A percentile compares a stretch with the other conserved stretches of the same genome.
Evolutionary conservation across 92 coral and sea anemone species (phyloP).

Genomic region (Zoanthus sociatus): DNA sequence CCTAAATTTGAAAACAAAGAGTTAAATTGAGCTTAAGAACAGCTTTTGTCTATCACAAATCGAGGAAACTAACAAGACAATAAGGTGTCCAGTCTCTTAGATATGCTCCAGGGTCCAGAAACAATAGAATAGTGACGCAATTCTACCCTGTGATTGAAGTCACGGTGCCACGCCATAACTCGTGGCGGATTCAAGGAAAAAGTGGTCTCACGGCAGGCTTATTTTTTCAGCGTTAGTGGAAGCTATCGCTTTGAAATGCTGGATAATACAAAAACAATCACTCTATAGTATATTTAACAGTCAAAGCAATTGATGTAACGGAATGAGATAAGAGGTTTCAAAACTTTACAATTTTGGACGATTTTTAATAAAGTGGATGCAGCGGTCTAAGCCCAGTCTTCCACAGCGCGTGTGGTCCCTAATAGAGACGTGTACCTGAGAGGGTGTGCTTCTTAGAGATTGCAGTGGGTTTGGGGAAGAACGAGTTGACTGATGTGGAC

Average conservation of each 20-base stretch:
- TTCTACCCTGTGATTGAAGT: slow-evolving; percentile 14
- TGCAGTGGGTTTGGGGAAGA: slow-evolving; percentile 14
- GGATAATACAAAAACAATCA: neutral
- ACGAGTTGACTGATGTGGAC: neutral
- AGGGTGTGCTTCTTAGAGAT: neutral
- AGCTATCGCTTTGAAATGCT: neutral
- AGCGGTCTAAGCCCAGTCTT: slow-evolving; percentile 11
- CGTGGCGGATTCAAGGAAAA: slow-evolving; percentile 15
- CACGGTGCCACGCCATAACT: neutral
- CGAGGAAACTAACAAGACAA: slow-evolving; percentile 15
- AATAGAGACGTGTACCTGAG: neutral
- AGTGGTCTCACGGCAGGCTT: slow-evolving; percentile 10
- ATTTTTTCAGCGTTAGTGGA: neutral
- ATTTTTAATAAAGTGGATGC: slow-evolving; percentile 5
- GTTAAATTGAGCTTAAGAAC: neutral
- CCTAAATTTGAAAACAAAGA: neutral
- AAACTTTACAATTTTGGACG: neutral
- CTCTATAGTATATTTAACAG: neutral
- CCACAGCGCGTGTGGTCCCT: slow-evolving; percentile 8
- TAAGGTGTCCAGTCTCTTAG: slow-evolving; percentile 21
- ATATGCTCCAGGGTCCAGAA: slow-evolving; percentile 31
- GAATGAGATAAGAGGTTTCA: neutral
- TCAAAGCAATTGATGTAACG: neutral
- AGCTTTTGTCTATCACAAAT: neutral
- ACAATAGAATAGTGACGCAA: slow-evolving; percentile 23